phyloP scores from a whole-genome alignment of 2,888 invertebrate genomes.

The Ichneumoninae sp. region DNA sequence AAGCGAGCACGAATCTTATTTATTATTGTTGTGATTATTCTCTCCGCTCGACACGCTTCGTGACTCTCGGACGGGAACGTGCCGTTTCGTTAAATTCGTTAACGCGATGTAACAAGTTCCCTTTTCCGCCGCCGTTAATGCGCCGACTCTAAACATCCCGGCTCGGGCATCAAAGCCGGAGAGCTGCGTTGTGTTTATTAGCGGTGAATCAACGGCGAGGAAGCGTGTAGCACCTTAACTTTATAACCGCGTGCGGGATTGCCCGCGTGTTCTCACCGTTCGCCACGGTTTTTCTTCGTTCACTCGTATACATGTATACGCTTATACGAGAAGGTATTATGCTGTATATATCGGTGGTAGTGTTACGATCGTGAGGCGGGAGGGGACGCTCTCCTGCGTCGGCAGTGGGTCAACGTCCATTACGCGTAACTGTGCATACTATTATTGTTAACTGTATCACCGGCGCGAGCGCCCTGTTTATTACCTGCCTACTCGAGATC shows the following conservation, averaged over 20 bases:
- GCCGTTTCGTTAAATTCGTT: slow-evolving; percentile 53
- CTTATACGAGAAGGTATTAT: background rate
- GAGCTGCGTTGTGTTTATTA: slow-evolving; percentile 10
- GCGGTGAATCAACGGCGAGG: slow-evolving; percentile 19
- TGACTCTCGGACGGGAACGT: slow-evolving; percentile 34
- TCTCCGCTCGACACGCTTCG: slow-evolving; percentile 33
- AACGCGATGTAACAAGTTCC: slow-evolving; percentile 19
- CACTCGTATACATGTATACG: slow-evolving; percentile 8
- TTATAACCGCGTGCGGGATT: slow-evolving; percentile 19
- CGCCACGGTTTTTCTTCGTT: slow-evolving; percentile 8
- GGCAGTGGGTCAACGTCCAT: slow-evolving; percentile 69
- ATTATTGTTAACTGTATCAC: slow-evolving; percentile 69
- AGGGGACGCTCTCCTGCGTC: slow-evolving; percentile 29
- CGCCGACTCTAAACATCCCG: slow-evolving; percentile 10
- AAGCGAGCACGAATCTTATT: background rate
- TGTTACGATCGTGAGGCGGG: slow-evolving; percentile 40
- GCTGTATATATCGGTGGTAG: slow-evolving; percentile 7
- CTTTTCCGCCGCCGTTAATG: slow-evolving; percentile 15
- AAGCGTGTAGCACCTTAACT: slow-evolving; percentile 12
- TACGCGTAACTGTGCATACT: slow-evolving; percentile 68
- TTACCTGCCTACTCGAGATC: background rate
- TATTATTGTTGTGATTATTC: slow-evolving; percentile 4
- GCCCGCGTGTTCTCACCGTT: slow-evolving; percentile 46
- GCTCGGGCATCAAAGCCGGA: slow-evolving; percentile 1
- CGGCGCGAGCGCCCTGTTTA: slow-evolving; percentile 40